Evolutionary conservation across 2,797 vertebrate species (phyloP).

Genomic region (Scarus forsteni): DNA sequence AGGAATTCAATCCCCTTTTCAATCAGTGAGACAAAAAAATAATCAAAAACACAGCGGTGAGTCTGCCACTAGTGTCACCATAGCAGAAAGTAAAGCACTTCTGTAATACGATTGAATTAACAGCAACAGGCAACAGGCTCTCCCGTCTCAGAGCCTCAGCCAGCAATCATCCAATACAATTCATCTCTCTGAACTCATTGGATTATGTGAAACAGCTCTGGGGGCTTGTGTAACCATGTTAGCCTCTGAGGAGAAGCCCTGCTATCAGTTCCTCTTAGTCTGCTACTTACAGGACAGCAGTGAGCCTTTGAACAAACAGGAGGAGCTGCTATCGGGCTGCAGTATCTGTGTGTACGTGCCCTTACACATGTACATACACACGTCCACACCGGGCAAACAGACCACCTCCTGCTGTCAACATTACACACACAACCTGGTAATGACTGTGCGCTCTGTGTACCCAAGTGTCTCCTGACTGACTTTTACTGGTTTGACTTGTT

Average conservation of each 20-base stretch:
- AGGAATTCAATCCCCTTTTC: background rate
- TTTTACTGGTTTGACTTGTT: constrained; percentile 34
- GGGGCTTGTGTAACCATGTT: constrained; percentile 65
- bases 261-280: constrained; percentile 42
- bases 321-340: constrained; percentile 38
- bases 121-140: constrained; percentile 49
- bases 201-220: constrained; percentile 70
- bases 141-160: constrained; percentile 50
- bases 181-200: constrained; percentile 64
- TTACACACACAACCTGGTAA: constrained; percentile 17
- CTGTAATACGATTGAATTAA: constrained; percentile 48
- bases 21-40: constrained; percentile 19
- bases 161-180: constrained; percentile 49
- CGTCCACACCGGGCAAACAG: constrained; percentile 30
- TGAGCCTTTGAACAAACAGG: constrained; percentile 53
- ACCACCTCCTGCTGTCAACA: constrained; percentile 52
- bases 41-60: constrained; percentile 21
- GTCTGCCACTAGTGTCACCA: constrained; percentile 13
- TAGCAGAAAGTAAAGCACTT: constrained; percentile 38
- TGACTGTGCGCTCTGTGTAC: constrained; percentile 23
- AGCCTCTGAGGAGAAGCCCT: constrained; percentile 60
- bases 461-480: constrained; percentile 25
- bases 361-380: constrained; percentile 27
- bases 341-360: constrained; percentile 55
- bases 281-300: constrained; percentile 31